Evolutionary conservation across 2,113 vertebrate species (phyloP), one percentile per base, ranked within the genome.

Genomic region (Zingel zingel): DNA sequence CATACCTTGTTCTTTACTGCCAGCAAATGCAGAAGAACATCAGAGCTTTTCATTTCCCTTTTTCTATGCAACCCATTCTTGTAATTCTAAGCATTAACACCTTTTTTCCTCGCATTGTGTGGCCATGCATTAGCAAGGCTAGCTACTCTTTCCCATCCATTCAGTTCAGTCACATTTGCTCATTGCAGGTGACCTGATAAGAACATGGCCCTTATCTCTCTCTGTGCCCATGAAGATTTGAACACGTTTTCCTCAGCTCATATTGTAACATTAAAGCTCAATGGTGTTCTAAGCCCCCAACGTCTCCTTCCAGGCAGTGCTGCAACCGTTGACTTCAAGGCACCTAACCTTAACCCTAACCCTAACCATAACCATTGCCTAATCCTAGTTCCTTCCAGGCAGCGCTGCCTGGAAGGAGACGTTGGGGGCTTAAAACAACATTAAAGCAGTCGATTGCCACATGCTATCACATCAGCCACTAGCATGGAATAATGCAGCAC

Each of bases 121-220:
- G 18, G 47, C 51, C n/a, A 2, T 59, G 30, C 62, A 39, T 63
- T 43, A 73, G 9, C 14, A 13, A 30, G 43, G 54, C 16, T 19
- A 70, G 47, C 61, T 16, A 10, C 30, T 27, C 8, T 68, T 65
- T 76, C 19, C 21, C 5, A 16, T 33, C 36, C 33, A 19, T 61
- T 83, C 61, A 39, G 25, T 59, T 59, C 47, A 53, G 19, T 69
- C 36, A n/a, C 79, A 79, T 87, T 84, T 65, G 51, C 77, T 86
- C 65, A 61, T 71, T 80, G 67, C 51, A 39, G 74, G 39, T 57
- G 66, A 81, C 64, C 75, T 66, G 77, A 89, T 80, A 88, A 83
- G 86, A 89, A 83, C 85, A 63, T 21, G 23, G 43, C 48, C 45
- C 74, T 93, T 89, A 88, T 92, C 88, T 84, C 57, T 61, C 4